Base-by-base conservation (phyloP, 1,140 invertebrate genomes). In the Nasonia longicornis region DNA sequence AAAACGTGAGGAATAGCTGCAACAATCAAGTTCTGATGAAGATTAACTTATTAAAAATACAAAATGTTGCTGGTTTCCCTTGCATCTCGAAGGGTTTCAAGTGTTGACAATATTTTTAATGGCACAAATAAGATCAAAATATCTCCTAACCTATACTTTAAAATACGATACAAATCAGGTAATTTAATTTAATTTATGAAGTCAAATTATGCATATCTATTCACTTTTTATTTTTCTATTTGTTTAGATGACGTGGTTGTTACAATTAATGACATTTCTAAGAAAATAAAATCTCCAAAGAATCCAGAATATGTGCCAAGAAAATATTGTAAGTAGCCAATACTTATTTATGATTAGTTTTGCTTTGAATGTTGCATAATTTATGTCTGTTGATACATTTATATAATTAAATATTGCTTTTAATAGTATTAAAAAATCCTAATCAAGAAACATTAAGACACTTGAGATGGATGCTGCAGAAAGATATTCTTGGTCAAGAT, bases 381-480 rank as follows among this genome's bases (percentile, higher is more conserved):
- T 35, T 35, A 35, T 35, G 4, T 35, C 3, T 35, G 31, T 26
- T 26, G 26, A 26, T 35, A 35, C 31, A 35, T 35, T 26, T 26
- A 35, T 26, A 72, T 45, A 20, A 72, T 77, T n/a, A 72, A 70
- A 48, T 69, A 75, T 75, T 20, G 6, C 4, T 20, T 83, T 42
- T 82, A 77, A 84, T 83, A 85, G 87, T 88, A 70, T 42, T 88
- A 38, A 86, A 85, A 66, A 29, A 84, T 2, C 75, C 84, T n/a
- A 84, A 94, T 77, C 96, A 98, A 91, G 94, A 94, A 70, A 93
- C 93, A n/a, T 89, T 98, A 6, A 92, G 94, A 71, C 95, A 98
- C 89, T 91, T 98, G 84, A 92, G 95, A 93, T 98, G 97, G 97
- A 98, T 98, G 94, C 93, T 98, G 89, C 97, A 98, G 88, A 98